Evolutionary conservation across 2,888 invertebrate species (phyloP), one percentile per base, ranked within the genome.

Genomic region (Synanthedon andrenaeformis): DNA sequence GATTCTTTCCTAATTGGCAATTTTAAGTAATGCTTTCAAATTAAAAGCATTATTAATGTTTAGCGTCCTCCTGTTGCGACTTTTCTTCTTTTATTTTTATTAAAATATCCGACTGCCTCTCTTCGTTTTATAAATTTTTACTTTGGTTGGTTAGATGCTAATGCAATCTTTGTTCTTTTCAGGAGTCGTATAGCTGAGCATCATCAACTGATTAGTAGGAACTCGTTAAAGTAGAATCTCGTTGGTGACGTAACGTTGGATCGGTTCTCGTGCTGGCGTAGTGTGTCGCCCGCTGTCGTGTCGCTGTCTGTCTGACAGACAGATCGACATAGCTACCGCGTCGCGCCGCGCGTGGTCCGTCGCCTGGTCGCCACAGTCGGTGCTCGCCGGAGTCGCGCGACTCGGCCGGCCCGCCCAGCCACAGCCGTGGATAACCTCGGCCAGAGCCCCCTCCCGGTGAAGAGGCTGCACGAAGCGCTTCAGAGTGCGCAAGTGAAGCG

Each of bases 401-500:
- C 84, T 85, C 86, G 84, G 85, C 85, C 79, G 69, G 86, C 85
- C 78, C 86, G 84, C 86, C 82, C 79, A 73, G 83, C 81, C 78
- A 80, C 75, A 82, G 86, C 85, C 88, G 88, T 88, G 88, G 87
- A 87, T 82, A 86, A 86, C 82, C 83, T 84, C 85, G 86, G 86
- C 82, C 84, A 84, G 76, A 85, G 84, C 79, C 85, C 84, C 74
- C 82, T 85, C 66, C 87, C 86, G 81, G 88, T 86, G 82, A 88
- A 88, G 86, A 83, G 87, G 89, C 88, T 88, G 89, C 89, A 89
- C 86, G 89, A 87, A 82, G 88, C 89, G 83, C 88, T 89, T 75
- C 89, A 86, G 82, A 82, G 86, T 82, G 87, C 88, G 72, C 88
- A 87, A 81, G 89, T 88, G 81, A 89, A 90, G 88, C 89, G 90